A percentile compares a stretch with the other conserved stretches of the same genome.
phyloP scores from a whole-genome alignment of 2,888 invertebrate species.

The Leptopilina myrica region DNA sequence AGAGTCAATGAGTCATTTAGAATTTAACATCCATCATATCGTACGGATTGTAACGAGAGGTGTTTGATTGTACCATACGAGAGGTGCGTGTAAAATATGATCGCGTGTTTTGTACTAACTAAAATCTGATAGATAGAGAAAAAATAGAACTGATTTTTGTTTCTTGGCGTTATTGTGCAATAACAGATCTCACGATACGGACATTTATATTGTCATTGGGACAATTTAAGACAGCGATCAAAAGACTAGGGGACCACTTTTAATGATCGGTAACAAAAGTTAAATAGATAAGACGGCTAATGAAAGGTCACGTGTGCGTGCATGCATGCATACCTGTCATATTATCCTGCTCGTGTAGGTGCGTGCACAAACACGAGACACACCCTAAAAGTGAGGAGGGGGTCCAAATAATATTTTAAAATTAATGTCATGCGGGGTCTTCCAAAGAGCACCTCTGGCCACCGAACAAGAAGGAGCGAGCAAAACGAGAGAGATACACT shows the following conservation, averaged over 20 bases:
- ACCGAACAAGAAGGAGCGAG: conserved; percentile 19
- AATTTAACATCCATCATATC: neutral
- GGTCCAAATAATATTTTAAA: conserved; percentile 74
- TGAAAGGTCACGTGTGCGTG: conserved; percentile 29
- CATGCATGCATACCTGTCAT: conserved; percentile 20
- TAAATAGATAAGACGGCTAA: conserved; percentile 32
- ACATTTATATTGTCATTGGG: neutral
- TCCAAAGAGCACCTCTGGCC: conserved; percentile 63
- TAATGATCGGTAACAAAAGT: conserved; percentile 28
- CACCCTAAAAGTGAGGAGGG: conserved; percentile 49
- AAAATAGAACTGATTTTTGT: neutral
- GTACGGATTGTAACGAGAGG: too few species aligned
- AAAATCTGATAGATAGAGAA: too few species aligned
- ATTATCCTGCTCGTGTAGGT: neutral
- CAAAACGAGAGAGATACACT: neutral
- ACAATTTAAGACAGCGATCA: conserved; percentile 20
- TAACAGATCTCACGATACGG: conserved; percentile 12
- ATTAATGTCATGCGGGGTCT: conserved; percentile 71
- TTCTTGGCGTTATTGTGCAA: neutral
- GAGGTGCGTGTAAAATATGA: neutral
- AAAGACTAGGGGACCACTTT: conserved; percentile 17
- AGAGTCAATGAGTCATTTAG: conserved; percentile 12
- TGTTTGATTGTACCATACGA: too few species aligned
- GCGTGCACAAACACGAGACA: conserved; percentile 46
- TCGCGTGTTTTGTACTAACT: neutral